Evolutionary conservation across 2,888 invertebrate genomes (phyloP).

Genomic region (Antheraea assamensis): DNA sequence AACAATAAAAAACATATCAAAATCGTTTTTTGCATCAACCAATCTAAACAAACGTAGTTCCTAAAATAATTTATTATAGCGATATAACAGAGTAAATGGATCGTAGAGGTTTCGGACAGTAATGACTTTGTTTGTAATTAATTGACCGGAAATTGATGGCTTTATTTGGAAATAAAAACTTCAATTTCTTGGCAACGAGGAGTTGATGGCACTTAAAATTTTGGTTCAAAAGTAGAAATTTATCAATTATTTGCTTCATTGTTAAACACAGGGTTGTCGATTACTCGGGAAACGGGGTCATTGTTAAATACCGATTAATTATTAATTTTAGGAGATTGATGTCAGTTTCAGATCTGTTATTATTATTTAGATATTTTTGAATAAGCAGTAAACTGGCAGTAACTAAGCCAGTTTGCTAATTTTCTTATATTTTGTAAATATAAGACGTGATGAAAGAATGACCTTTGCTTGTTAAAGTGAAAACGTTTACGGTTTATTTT

Average conservation of each 20-base stretch:
- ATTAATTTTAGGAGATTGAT: neutral
- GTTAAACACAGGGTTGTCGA: neutral
- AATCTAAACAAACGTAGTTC: neutral
- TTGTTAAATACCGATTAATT: neutral
- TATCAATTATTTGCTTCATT: neutral
- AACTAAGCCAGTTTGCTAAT: neutral
- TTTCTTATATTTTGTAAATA: no score
- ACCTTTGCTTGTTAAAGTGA: no score
- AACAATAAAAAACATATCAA: neutral
- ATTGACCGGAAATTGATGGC: neutral
- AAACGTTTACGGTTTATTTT: no score
- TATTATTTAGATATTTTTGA: neutral
- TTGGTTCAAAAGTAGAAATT: neutral
- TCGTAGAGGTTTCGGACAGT: neutral
- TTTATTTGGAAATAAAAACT: neutral
- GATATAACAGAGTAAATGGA: neutral
- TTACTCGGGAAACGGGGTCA: neutral
- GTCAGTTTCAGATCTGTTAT: neutral
- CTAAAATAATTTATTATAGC: neutral
- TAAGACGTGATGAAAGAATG: no score
- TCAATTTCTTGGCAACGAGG: slow-evolving; percentile 1
- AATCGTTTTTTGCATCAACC: neutral
- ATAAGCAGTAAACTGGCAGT: neutral
- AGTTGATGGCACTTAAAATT: neutral
- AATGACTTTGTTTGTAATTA: neutral